Evolutionary conservation across 2,888 invertebrate genomes (phyloP).

Genomic region (Conomelus anceps): DNA sequence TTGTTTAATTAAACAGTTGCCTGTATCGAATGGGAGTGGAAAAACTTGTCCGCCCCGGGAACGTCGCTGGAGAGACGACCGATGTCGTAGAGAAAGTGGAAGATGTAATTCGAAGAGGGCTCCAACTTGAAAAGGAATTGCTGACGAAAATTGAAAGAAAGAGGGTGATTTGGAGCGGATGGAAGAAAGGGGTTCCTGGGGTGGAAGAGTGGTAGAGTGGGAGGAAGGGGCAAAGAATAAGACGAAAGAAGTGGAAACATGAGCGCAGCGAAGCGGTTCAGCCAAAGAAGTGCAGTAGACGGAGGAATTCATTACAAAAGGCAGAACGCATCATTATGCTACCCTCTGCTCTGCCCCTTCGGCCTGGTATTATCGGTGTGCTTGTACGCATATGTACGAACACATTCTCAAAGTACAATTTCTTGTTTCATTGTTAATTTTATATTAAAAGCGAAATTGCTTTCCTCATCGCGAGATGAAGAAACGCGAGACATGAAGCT

Average conservation of each 20-base stretch:
- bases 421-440: conserved; percentile 14
- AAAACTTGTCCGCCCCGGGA: conserved; percentile 18
- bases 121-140: background rate
- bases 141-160: background rate
- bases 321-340: conserved; percentile 1
- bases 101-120: background rate
- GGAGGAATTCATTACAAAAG: conserved; percentile 10
- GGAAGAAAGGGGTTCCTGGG: background rate
- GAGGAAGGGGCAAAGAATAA: background rate
- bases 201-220: background rate
- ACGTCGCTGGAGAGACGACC: background rate
- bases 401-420: conserved; percentile 11
- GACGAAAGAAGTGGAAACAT: background rate
- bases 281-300: background rate
- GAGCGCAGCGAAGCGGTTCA: background rate
- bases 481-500: conserved; percentile 9
- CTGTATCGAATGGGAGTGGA: conserved; percentile 8
- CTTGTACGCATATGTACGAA: background rate
- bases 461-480: background rate
- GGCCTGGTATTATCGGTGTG: background rate
- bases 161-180: background rate
- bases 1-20: conserved; percentile 8
- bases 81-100: background rate
- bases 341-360: background rate
- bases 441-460: conserved; percentile 12